Evolutionary conservation across 37 sponge, comb jelly and placozoan genomes (phyloP).

Genomic region (Beroe ovata): DNA sequence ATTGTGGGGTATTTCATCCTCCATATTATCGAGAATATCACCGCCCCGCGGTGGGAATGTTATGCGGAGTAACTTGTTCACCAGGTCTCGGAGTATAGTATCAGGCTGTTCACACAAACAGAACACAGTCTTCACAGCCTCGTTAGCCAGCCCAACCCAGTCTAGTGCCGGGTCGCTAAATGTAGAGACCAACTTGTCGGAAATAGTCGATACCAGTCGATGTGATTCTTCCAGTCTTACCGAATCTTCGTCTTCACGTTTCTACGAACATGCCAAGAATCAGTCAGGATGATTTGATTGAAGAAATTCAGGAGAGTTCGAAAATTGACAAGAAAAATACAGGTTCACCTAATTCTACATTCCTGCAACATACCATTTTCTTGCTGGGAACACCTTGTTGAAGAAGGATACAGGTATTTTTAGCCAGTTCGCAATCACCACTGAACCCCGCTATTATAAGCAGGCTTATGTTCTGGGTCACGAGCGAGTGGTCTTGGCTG

Average conservation of each 20-base stretch:
- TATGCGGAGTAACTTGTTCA: conserved; percentile 67
- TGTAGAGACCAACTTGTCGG: background rate
- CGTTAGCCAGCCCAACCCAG: conserved; percentile 82
- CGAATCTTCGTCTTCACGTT: background rate
- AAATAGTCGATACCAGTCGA: background rate
- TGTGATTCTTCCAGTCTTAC: conserved; percentile 20
- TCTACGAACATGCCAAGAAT: too few relatives aligned
- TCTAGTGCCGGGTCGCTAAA: conserved; percentile 15
- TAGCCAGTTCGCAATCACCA: conserved; percentile 14
- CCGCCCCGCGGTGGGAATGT: conserved; percentile 16
- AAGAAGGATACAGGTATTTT: conserved; percentile 9
- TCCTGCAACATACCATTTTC: too few relatives aligned
- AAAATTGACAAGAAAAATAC: background rate
- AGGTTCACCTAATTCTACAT: too few relatives aligned
- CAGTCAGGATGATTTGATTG: background rate
- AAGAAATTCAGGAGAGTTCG: too few relatives aligned
- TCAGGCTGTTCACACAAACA: conserved; percentile 76
- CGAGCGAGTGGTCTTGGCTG: conserved; percentile 21
- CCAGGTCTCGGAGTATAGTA: conserved; percentile 65
- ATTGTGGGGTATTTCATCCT: background rate
- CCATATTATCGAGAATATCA: conserved; percentile 12
- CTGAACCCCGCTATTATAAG: conserved; percentile 11
- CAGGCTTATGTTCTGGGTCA: conserved; percentile 29
- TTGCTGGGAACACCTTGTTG: conserved; percentile 19
- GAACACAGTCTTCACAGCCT: conserved; percentile 80